Base-by-base conservation (phyloP, 2,113 vertebrate species). In the Malaclemys terrapin region DNA sequence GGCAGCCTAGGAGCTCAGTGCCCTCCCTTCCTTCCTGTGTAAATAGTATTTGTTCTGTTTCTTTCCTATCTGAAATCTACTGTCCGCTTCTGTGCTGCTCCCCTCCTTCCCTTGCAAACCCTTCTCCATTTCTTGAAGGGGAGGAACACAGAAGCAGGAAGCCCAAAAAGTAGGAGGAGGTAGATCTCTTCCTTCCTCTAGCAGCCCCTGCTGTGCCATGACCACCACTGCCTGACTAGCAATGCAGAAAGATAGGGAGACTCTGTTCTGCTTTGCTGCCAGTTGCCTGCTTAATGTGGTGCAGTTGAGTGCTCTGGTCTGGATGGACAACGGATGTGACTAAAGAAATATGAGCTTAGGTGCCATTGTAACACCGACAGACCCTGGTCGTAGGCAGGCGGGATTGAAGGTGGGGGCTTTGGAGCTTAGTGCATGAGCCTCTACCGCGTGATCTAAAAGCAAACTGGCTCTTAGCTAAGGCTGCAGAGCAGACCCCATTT, bases 271-370 rank as follows among this genome's bases (percentile, higher is more conserved):
- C 45, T 45, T 45, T 45, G 45, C 45, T 5, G 45, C 5, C 45
- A 45, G 45, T 45, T 45, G 45, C 45, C 45, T 12, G 8, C 27
- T 29, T 16, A 10, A 1, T 0, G 0, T 3, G 1, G 1, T 38
- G 38, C 45, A 89, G 53, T 3, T 2, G 12, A 11, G 29, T 80
- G 35, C 57, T 25, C 75, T 83, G 45, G 1, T 2, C 14, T 50
- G 72, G 53, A 31, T 29, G 57, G 24, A 35, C 0, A 45, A 42
- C 1, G 49, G 19, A 16, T 22, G 42, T 11, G 50, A 47, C 25
- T 10, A 10, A 79, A 2, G 0, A 10, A 5, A 10, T 76, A 8
- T 0, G 0, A 57, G 80, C 16, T 24, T 11, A 4, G 0, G 0
- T 0, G 0, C 38, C 53, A n/a, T 17, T 53, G 16, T 53, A 53